Evolutionary conservation across 2,888 invertebrate genomes (phyloP).

Genomic region (Adineta ricciae): DNA sequence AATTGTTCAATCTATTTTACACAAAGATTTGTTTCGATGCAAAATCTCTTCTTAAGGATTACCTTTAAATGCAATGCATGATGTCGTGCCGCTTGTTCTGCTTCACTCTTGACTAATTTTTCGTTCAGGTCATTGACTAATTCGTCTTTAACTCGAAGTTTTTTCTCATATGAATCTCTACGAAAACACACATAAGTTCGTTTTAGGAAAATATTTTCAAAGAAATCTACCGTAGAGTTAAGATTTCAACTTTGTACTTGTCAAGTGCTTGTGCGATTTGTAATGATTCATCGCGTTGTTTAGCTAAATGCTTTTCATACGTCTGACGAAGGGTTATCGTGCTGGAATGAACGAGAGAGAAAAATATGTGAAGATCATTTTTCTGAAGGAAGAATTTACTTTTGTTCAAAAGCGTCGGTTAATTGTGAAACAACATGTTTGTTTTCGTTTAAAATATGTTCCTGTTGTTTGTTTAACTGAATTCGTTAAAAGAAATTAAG

Average conservation of each 20-base stretch:
- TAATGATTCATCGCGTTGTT: slow-evolving; percentile 16
- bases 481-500: background rate
- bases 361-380: too few species aligned
- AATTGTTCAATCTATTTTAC: background rate
- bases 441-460: slow-evolving; percentile 20
- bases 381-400: background rate
- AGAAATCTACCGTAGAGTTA: background rate
- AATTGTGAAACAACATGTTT: background rate
- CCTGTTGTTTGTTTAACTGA: slow-evolving; percentile 19
- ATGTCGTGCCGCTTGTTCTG: background rate
- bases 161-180: slow-evolving; percentile 9
- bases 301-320: background rate
- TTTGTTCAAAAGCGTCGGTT: background rate
- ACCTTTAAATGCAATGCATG: background rate
- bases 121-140: background rate
- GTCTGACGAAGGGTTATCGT: background rate
- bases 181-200: background rate
- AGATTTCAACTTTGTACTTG: slow-evolving; percentile 1
- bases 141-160: background rate
- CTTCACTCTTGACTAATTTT: background rate
- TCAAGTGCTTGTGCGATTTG: background rate
- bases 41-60: background rate
- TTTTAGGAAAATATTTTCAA: background rate
- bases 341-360: too few species aligned
- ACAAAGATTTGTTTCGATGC: background rate